These are phyloP conservation scores for Mesoclemmys tuberculata DNA, from an alignment of 2,113 vertebrate species.

Conservation along the genomic window DNA sequence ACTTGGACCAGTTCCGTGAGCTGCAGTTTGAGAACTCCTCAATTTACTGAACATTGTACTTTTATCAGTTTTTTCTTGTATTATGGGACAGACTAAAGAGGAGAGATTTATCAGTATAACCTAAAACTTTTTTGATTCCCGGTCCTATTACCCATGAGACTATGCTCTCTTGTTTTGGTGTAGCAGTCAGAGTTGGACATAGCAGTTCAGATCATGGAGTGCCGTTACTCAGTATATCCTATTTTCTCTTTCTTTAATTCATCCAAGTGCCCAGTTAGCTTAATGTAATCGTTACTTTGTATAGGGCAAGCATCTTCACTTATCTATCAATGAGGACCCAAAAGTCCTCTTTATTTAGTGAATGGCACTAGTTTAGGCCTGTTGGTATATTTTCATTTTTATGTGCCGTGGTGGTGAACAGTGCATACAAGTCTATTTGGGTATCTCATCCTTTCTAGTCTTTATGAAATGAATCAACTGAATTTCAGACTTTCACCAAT, in stretches of 20 bases:
- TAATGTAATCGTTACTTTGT: background rate
- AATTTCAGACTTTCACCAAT: background rate
- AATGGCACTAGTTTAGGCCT: background rate
- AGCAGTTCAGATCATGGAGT: background rate
- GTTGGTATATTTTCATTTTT: background rate
- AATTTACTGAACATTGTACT: background rate
- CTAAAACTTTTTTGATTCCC: background rate
- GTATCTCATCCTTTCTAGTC: background rate
- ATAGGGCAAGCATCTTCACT: background rate
- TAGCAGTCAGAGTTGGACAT: background rate
- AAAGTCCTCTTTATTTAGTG: background rate
- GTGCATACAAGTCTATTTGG: background rate
- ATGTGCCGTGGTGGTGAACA: background rate
- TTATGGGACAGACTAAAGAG: background rate
- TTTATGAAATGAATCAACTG: background rate
- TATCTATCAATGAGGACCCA: background rate
- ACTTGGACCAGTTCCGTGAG: background rate
- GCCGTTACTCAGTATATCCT: background rate
- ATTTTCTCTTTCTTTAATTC: background rate
- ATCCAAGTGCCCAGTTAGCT: background rate
- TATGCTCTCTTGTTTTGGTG: background rate
- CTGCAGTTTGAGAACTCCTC: background rate
- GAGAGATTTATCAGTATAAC: background rate
- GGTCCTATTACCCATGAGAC: background rate
- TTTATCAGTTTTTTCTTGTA: background rate